Percentiles rank a stretch among this genome's conserved stretches.
These are phyloP conservation scores for Phyllotis vaccarum DNA, from an alignment of 2,797 vertebrate species.

Conservation along the genomic window DNA sequence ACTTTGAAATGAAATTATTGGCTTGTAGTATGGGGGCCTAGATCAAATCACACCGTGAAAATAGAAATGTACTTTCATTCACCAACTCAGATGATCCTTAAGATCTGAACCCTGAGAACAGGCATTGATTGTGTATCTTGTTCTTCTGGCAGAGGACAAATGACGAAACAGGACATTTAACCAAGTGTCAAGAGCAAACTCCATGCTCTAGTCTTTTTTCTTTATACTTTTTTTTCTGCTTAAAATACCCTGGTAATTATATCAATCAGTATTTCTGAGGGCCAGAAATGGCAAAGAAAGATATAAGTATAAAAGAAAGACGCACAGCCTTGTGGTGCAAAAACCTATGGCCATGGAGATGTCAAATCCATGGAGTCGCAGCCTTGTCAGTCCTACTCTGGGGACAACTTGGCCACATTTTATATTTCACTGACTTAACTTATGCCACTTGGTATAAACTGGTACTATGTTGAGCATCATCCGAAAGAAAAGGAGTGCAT, in stretches of 20 bases:
- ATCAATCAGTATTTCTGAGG: not conserved
- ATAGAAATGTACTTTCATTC: slow-evolving; percentile 65
- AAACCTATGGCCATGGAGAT: not conserved
- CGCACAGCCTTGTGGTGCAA: not conserved
- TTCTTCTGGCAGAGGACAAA: slow-evolving; percentile 66
- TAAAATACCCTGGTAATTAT: slow-evolving; percentile 41
- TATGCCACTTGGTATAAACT: not conserved
- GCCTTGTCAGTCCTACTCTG: not conserved
- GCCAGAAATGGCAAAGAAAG: slow-evolving; percentile 35
- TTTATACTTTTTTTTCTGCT: not conserved
- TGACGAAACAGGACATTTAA: slow-evolving; percentile 46
- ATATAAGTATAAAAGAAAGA: not conserved
- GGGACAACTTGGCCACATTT: slow-evolving; percentile 4
- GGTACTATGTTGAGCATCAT: not conserved
- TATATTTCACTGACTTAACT: not conserved
- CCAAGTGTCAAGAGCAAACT: slow-evolving; percentile 52
- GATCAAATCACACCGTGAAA: slow-evolving; percentile 8
- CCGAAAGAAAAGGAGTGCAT: not conserved
- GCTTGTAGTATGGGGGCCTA: not conserved
- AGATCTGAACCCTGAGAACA: slow-evolving; percentile 63
- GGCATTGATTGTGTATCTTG: slow-evolving; percentile 62
- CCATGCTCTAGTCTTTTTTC: slow-evolving; percentile 5
- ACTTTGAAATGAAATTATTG: slow-evolving; percentile 48
- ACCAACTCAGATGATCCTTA: slow-evolving; percentile 68
- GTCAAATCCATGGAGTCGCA: too few species aligned